Base-by-base conservation (phyloP, 2,888 invertebrate species). In the Clostera curtula region DNA sequence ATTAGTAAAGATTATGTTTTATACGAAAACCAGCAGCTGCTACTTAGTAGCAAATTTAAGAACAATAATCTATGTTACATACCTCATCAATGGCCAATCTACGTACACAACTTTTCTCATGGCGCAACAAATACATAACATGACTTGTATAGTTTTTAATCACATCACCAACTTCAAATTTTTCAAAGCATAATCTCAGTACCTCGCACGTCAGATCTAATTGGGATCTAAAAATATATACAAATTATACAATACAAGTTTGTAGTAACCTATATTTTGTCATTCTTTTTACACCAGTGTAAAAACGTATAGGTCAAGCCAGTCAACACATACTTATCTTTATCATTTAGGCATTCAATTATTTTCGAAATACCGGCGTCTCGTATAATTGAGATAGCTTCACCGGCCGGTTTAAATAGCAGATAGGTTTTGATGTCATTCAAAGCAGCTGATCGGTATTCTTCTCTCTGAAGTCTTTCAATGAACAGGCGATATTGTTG, bases 71-170 rank as follows among this genome's bases (percentile, higher is more conserved):
- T 5, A 9, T 9, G 7, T 4, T 16, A 12, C 61, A 49, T 48
- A 92, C 87, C 72, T 89, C 88, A 46, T 86, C 85, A 15, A 92
- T 56, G 11, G 90, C 90, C 46, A 90, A 77, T 35, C 80, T 72
- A 31, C 90, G 86, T 0, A 92, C 89, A 48, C 83, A 80, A n/a
- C 82, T 51, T 42, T 85, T 85, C 7, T 87, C 86, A 65, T 93
- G 90, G 1, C 82, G 71, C 18, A 93, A 68, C 19, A 90, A 84
- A 41, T 86, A 83, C 68, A 88, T 87, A 12, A 91, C 60, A 25
- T 88, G 69, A 13, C 76, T 68, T 10, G 87, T 87, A 52, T 90
- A 89, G 28, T 86, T 82, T 44, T 74, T 83, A 2, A 89, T 72
- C 14, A 88, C 79, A 41, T 88, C 86, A n/a, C 86, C 86, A 23